Conservation (phyloP, 2,888 invertebrate genomes). For the Philereme vetulata region DNA sequence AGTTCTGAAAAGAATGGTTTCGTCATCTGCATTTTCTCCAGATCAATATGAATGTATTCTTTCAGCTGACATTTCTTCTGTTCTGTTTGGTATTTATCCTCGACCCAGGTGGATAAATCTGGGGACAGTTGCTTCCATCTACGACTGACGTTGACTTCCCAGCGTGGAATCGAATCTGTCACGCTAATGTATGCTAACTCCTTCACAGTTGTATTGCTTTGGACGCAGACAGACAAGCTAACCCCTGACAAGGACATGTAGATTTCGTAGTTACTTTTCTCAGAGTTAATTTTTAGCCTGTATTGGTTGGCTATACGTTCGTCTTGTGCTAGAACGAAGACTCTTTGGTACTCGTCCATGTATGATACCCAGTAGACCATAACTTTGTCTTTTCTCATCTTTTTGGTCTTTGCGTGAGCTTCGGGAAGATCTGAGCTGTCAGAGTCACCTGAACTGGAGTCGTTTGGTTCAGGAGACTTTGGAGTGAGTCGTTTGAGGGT, state of each 20-base stretch:
- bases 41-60: constrained; percentile 91
- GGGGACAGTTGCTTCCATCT: constrained; percentile 91
- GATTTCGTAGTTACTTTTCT: constrained; percentile 87
- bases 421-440: constrained; percentile 76
- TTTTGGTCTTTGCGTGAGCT: constrained; percentile 78
- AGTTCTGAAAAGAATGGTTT: constrained; percentile 93
- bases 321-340: constrained; percentile 90
- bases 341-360: constrained; percentile 89
- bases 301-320: constrained; percentile 87
- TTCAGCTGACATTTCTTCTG: constrained; percentile 89
- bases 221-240: constrained; percentile 84
- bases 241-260: constrained; percentile 88
- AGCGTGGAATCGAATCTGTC: constrained; percentile 88
- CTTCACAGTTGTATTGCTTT: constrained; percentile 67
- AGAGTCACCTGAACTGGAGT: constrained; percentile 85
- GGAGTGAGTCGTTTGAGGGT: constrained; percentile 81
- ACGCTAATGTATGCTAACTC: constrained; percentile 88
- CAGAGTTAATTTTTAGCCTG: constrained; percentile 84
- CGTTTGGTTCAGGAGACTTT: constrained; percentile 77
- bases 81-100: constrained; percentile 89
- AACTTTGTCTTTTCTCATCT: constrained; percentile 89
- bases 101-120: constrained; percentile 91
- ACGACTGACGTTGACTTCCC: constrained; percentile 92
- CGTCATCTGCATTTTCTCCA: constrained; percentile 93
- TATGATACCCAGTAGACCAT: constrained; percentile 92